Conservation (phyloP, 2,888 invertebrate species). For the Campoplex capitator region DNA sequence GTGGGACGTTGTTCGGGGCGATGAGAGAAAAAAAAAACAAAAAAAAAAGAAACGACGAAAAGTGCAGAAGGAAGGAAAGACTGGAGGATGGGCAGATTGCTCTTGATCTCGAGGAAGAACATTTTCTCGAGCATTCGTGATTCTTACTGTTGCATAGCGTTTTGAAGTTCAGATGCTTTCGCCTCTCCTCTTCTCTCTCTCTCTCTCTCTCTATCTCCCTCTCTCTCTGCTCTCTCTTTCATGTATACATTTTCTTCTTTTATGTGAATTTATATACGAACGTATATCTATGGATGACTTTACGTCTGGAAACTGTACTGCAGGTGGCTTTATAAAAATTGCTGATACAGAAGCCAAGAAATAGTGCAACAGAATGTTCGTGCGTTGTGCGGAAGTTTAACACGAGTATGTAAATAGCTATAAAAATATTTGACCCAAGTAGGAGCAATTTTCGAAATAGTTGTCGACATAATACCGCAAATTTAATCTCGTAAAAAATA, state of each 20-base stretch:
- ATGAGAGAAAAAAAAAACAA: neutral
- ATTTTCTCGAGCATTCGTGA: conserved; percentile 42
- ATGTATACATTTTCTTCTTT: neutral
- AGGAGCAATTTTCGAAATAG: neutral
- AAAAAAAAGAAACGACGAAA: neutral
- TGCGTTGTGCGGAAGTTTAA: neutral
- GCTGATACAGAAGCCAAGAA: conserved; percentile 18
- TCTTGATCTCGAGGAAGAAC: conserved; percentile 24
- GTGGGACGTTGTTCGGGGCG: neutral
- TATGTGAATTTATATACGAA: neutral
- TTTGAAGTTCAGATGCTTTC: neutral
- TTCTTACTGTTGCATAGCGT: conserved; percentile 26
- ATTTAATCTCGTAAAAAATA: conserved; percentile 4
- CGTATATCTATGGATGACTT: neutral
- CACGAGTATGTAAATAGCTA: conserved; percentile 25
- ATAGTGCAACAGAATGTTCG: conserved; percentile 6
- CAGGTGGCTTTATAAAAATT: conserved; percentile 40
- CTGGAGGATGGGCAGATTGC: conserved; percentile 34
- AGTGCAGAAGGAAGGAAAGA: neutral
- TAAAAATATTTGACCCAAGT: conserved; percentile 18
- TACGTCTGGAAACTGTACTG: neutral
- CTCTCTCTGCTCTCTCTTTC: neutral
- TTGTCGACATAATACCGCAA: conserved; percentile 2
- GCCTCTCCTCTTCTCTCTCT: neutral
- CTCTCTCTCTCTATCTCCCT: neutral